A percentile compares a stretch with the other conserved stretches of the same genome.
Evolutionary conservation across 2,888 invertebrate genomes (phyloP).

Genomic region (Campopleginae sp.): DNA sequence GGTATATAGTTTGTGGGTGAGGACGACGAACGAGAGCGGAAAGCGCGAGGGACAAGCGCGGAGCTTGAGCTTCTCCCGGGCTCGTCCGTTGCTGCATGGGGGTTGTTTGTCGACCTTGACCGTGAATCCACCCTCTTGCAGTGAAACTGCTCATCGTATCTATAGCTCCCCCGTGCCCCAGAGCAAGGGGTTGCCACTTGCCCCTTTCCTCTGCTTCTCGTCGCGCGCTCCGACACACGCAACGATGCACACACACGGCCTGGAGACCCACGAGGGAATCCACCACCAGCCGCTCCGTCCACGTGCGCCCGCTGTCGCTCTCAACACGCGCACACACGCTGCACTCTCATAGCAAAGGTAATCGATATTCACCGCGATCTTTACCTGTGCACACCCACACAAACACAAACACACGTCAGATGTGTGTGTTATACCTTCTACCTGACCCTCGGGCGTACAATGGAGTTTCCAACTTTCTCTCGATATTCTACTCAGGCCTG

Average conservation of each 20-base stretch:
- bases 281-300: constrained; percentile 50
- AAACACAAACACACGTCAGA: neutral
- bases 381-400: constrained; percentile 16
- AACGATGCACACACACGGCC: constrained; percentile 72
- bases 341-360: constrained; percentile 38
- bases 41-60: constrained; percentile 5
- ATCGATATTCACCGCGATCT: constrained; percentile 50
- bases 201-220: neutral
- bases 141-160: neutral
- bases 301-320: constrained; percentile 4
- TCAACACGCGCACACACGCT: constrained; percentile 63
- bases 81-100: constrained; percentile 62
- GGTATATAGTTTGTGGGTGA: constrained; percentile 28
- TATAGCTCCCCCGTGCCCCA: neutral
- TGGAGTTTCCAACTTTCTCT: constrained; percentile 19
- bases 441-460: neutral
- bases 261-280: constrained; percentile 30
- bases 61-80: neutral
- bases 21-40: constrained; percentile 41
- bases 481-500: neutral
- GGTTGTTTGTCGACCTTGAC: constrained; percentile 77
- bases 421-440: neutral
- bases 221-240: constrained; percentile 63
- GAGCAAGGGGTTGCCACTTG: neutral
- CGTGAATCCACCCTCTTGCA: constrained; percentile 73